Evolutionary conservation across 2,113 vertebrate genomes (phyloP), one percentile per base, ranked within the genome.

Genomic region (cat (Felis catus)): DNA sequence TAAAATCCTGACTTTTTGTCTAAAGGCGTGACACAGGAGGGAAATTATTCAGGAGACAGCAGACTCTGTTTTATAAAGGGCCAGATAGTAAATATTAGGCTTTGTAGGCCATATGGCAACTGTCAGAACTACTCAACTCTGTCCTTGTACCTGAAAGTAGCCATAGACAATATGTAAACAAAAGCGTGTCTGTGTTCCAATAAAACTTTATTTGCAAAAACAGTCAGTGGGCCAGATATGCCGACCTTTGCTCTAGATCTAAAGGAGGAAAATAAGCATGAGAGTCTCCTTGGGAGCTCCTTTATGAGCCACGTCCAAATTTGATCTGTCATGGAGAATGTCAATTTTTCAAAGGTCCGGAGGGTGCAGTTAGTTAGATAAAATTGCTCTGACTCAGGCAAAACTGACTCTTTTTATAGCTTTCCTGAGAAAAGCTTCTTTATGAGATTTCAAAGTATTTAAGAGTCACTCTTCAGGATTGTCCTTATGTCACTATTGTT

Each of bases 191-290:
- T 71, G 25, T 85, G 81, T 90, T 93, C 80, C 88, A 87, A 94
- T 95, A 95, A 97, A 97, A 90, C 95, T 97, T 97, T 97, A 97
- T 96, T 91, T 86, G 88, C n/a, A 93, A 85, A 89, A 92, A 45
- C 36, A 74, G 7, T 48, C 36, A 31, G 9, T 91, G 9, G 70
- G 65, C 80, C 58, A 81, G 9, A 51, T 53, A 58, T 87, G 51
- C 39, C 39, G 7, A 55, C 8, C 25, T 89, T 71, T 71, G 11
- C 66, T 94, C 27, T 65, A 71, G 81, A 89, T 68, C 81, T 93
- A 66, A 97, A 45, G 61, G 66, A 91, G 71, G 33, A 70, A 95
- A 96, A 93, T 36, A 33, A 81, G 45, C 53, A 65, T 45, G 86
- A 27, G 66, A 66, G 29, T 80, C 51, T 83, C 48, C 1, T 90